Evolutionary conservation across 2,797 vertebrate genomes (phyloP).

Genomic region (Sarcoramphus papa): DNA sequence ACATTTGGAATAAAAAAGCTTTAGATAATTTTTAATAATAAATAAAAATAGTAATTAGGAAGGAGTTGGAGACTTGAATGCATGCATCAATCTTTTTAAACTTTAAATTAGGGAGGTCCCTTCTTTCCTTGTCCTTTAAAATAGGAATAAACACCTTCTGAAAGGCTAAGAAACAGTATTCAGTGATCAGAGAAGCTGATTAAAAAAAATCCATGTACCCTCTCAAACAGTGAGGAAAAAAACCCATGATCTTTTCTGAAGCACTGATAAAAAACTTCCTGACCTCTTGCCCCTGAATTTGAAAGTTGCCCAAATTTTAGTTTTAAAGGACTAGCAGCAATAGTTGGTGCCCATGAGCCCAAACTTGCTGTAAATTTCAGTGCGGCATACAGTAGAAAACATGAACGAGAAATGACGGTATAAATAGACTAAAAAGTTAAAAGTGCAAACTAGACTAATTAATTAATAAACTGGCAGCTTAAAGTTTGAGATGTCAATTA

Average conservation of each 20-base stretch:
- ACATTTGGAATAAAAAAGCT: background rate
- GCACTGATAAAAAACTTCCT: background rate
- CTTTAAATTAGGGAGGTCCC: background rate
- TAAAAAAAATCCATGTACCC: background rate
- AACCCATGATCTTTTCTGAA: background rate
- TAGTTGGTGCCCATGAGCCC: background rate
- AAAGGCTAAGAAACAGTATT: background rate
- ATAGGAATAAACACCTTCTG: background rate
- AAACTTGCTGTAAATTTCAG: background rate
- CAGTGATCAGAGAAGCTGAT: background rate
- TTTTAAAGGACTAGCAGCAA: background rate
- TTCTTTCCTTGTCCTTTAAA: background rate
- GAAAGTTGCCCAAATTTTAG: background rate
- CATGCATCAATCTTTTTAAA: background rate
- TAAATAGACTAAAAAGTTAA: background rate
- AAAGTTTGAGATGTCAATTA: background rate
- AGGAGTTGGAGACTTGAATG: background rate
- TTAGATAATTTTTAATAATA: background rate
- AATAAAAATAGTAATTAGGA: background rate
- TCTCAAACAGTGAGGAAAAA: background rate
- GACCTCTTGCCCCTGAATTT: background rate
- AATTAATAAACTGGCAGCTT: background rate
- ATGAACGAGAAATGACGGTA: background rate
- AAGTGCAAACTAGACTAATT: background rate
- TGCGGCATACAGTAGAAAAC: background rate